phyloP scores from a whole-genome alignment of 2,888 invertebrate species.

The Caenorhabditis panamensis region DNA sequence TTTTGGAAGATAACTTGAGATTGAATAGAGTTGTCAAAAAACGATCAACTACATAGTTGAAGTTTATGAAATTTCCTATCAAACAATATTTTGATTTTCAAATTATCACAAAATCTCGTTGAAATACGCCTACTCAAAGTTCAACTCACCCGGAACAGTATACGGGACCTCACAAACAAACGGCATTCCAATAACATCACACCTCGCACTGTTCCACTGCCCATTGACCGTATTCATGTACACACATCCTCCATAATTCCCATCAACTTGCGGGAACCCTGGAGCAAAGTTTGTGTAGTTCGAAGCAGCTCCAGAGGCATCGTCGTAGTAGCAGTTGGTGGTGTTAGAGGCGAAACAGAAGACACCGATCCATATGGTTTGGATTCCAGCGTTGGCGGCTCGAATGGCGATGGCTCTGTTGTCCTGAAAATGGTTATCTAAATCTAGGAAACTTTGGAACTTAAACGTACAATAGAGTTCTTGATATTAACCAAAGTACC shows the following conservation, averaged over 20 bases:
- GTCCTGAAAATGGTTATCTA: conserved; percentile 4
- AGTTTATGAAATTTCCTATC: too few species aligned
- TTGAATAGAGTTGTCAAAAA: too few species aligned
- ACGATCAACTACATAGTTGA: too few species aligned
- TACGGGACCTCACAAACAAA: conserved; percentile 32
- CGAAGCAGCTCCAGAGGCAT: conserved; percentile 8
- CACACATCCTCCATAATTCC: conserved; percentile 27
- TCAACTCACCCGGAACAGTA: conserved; percentile 2
- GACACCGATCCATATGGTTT: conserved; percentile 15
- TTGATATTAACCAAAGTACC: conserved; percentile 10
- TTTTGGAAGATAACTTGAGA: too few species aligned
- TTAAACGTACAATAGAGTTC: conserved; percentile 9
- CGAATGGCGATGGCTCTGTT: conserved; percentile 12
- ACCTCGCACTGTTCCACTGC: conserved; percentile 31
- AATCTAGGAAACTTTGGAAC: too few species aligned
- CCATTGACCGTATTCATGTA: conserved; percentile 27
- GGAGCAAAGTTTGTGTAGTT: conserved; percentile 21
- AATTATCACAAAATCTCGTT: too few species aligned
- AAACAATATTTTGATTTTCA: too few species aligned
- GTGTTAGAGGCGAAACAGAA: conserved; percentile 24
- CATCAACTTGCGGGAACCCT: conserved; percentile 10
- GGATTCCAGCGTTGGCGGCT: conserved; percentile 13
- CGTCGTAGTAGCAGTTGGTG: conserved; percentile 25
- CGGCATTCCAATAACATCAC: conserved; percentile 30
- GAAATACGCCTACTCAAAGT: too few species aligned